These are phyloP conservation scores for Micrasema longulum DNA, from an alignment of 1,140 invertebrate genomes.

Conservation along the genomic window DNA sequence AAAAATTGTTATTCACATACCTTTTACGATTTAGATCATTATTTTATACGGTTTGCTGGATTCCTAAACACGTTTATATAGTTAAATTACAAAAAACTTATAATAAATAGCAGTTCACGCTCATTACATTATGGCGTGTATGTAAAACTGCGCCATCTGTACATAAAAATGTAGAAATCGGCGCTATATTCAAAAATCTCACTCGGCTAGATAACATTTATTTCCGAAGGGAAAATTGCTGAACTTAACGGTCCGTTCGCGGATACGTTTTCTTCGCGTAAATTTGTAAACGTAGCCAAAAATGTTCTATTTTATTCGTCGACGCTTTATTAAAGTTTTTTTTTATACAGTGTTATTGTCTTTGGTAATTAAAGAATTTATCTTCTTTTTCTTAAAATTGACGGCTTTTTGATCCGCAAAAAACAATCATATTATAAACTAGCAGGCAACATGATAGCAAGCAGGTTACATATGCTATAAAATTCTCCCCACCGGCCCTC, in stretches of 20 bases:
- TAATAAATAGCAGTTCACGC: constrained; percentile 41
- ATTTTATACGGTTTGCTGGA: constrained; percentile 29
- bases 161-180: constrained; percentile 44
- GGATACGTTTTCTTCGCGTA: constrained; percentile 20
- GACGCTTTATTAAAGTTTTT: too few species aligned
- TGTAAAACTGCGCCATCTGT: constrained; percentile 48
- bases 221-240: constrained; percentile 9
- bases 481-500: too few species aligned
- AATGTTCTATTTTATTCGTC: too few species aligned
- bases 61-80: constrained; percentile 30
- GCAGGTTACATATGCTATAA: too few species aligned
- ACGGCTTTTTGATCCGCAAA: not conserved
- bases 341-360: not conserved
- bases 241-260: constrained; percentile 26
- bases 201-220: constrained; percentile 42
- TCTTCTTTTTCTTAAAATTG: constrained; percentile 2
- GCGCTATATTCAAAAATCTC: constrained; percentile 42
- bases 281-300: constrained; percentile 35
- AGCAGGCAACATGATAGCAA: too few species aligned
- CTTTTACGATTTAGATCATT: constrained; percentile 29
- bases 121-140: constrained; percentile 49
- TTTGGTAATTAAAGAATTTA: not conserved
- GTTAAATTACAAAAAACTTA: constrained; percentile 47
- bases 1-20: constrained; percentile 34
- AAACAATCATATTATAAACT: too few species aligned